A percentile compares a stretch with the other conserved stretches of the same genome.
These are phyloP conservation scores for Nettapus auritus DNA, from an alignment of 2,113 vertebrate species.

Conservation along the genomic window DNA sequence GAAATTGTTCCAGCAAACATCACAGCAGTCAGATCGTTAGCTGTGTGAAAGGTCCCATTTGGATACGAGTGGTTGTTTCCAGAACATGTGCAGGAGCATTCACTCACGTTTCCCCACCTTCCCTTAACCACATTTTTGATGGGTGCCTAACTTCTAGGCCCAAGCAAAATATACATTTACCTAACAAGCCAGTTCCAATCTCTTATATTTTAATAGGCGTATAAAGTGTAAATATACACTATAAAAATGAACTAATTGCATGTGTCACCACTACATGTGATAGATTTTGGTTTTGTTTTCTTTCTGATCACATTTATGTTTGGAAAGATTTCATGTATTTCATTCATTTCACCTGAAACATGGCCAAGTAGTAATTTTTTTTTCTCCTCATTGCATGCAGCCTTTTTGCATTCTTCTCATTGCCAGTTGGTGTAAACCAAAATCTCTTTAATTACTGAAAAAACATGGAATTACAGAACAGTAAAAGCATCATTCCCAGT, in stretches of 20 bases:
- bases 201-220: background rate
- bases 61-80: background rate
- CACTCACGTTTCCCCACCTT: background rate
- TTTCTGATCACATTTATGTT: background rate
- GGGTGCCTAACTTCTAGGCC: background rate
- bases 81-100: rapidly evolving
- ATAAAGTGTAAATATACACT: background rate
- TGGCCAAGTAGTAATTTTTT: background rate
- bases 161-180: background rate
- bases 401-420: background rate
- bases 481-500: background rate
- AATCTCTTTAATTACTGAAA: background rate
- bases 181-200: background rate
- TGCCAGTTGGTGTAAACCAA: background rate
- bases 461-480: background rate
- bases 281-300: background rate
- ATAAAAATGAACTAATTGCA: background rate
- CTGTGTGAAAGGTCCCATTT: background rate
- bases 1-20: background rate
- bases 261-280: background rate
- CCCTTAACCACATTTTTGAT: background rate
- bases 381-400: background rate
- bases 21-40: background rate
- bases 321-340: background rate
- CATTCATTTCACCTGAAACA: background rate